A percentile compares a stretch with the other conserved stretches of the same genome.
Conservation (phyloP, 1,140 invertebrate genomes). For the Diorhabda carinulata region DNA sequence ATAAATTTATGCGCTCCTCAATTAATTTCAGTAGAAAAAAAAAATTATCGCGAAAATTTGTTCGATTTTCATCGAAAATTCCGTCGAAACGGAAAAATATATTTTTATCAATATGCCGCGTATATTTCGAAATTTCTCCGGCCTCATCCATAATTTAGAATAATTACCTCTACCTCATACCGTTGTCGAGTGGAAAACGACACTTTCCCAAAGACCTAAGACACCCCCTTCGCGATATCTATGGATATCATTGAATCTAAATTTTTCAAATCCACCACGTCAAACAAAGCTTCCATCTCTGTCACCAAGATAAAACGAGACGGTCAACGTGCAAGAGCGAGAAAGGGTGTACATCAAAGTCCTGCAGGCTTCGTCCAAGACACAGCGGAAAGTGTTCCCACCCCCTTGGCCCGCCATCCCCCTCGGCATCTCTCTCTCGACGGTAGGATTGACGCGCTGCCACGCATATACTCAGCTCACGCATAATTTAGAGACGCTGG, state of each 20-base stretch:
- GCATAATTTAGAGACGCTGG: conserved; percentile 45
- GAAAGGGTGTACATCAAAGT: conserved; percentile 42
- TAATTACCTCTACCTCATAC: too few species aligned
- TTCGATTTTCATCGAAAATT: too few species aligned
- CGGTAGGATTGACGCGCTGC: conserved; percentile 43
- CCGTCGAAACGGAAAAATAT: too few species aligned
- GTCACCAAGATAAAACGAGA: conserved; percentile 10
- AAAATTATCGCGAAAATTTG: too few species aligned
- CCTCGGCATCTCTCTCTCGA: conserved; percentile 24
- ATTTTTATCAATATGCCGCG: too few species aligned
- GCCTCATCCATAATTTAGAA: too few species aligned
- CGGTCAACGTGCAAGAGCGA: conserved; percentile 5
- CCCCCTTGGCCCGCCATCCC: conserved; percentile 26
- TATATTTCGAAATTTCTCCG: too few species aligned
- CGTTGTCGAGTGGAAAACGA: too few species aligned
- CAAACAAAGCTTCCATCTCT: conserved; percentile 7
- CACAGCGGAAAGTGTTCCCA: conserved; percentile 21
- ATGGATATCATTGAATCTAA: background rate
- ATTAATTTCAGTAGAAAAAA: too few species aligned
- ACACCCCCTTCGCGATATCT: too few species aligned
- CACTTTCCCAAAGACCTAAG: too few species aligned
- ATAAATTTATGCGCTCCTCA: too few species aligned
- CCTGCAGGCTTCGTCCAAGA: conserved; percentile 38
- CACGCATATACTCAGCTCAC: conserved; percentile 48
- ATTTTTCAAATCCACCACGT: conserved; percentile 6